Percentiles rank a stretch among this genome's conserved stretches.
Evolutionary conservation across 1,140 invertebrate genomes (phyloP).

Genomic region (Drosophila mayri): DNA sequence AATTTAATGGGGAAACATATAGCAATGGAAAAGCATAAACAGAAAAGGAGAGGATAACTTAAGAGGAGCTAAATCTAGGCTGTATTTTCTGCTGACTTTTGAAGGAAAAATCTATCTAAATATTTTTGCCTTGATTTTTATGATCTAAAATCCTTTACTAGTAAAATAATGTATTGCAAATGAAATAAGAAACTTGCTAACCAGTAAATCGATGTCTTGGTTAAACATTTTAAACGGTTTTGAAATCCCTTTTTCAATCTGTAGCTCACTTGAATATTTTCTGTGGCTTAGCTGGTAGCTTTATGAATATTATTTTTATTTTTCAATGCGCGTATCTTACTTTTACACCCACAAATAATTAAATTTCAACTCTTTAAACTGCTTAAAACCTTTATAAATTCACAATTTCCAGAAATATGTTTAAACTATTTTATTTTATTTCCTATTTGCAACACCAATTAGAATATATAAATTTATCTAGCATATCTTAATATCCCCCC

Average conservation of each 20-base stretch:
- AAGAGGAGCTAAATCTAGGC: background rate
- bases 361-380: background rate
- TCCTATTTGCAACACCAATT: background rate
- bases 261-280: background rate
- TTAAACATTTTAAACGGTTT: no score
- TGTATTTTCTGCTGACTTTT: background rate
- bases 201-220: background rate
- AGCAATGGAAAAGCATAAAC: conserved; percentile 1
- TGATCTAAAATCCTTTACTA: background rate
- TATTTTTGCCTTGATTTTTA: background rate
- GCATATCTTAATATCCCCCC: background rate
- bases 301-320: background rate
- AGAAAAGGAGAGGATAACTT: background rate
- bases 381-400: background rate
- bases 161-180: background rate
- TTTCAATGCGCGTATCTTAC: background rate
- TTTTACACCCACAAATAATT: background rate
- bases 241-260: accelerated
- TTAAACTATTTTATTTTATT: background rate
- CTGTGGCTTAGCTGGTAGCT: background rate
- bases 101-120: background rate
- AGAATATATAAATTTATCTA: background rate
- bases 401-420: background rate
- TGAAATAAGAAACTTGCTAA: background rate
- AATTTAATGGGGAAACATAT: conserved; percentile 8